phyloP scores from a whole-genome alignment of 2,797 vertebrate genomes.

The Platalea minor region DNA sequence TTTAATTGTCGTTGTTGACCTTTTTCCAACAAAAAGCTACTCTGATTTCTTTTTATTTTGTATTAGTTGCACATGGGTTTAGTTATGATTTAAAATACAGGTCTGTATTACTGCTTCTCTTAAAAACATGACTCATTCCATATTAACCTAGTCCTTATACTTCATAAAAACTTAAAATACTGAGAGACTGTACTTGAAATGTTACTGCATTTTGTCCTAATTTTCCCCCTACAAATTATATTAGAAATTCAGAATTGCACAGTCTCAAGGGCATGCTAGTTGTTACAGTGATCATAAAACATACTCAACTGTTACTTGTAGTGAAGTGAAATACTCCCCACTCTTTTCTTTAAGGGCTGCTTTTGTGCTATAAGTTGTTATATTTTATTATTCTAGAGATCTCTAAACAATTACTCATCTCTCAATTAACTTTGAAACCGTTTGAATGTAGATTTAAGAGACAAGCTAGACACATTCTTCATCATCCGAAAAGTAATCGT shows the following conservation, averaged over 20 bases:
- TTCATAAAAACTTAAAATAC: slow-evolving; percentile 67
- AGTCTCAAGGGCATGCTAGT: slow-evolving; percentile 43
- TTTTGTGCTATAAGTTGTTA: neutral
- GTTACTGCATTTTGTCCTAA: slow-evolving; percentile 54
- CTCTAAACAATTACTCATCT: slow-evolving; percentile 27
- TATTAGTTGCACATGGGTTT: neutral
- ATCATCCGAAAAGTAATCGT: neutral
- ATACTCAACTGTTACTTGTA: slow-evolving; percentile 11
- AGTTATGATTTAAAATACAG: slow-evolving; percentile 24
- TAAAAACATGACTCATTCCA: slow-evolving; percentile 59
- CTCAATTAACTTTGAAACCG: slow-evolving; percentile 15
- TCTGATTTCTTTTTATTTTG: slow-evolving; percentile 14
- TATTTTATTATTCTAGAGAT: slow-evolving; percentile 11
- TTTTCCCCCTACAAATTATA: slow-evolving; percentile 32
- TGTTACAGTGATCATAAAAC: slow-evolving; percentile 48
- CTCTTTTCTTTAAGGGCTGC: neutral
- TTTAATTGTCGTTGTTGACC: neutral
- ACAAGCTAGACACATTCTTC: neutral
- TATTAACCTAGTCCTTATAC: slow-evolving; percentile 62
- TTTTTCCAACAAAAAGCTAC: neutral
- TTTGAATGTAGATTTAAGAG: neutral
- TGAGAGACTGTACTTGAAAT: slow-evolving; percentile 40
- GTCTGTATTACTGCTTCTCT: slow-evolving; percentile 42
- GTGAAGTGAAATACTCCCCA: neutral
- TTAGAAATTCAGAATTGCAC: slow-evolving; percentile 34